Conservation (phyloP, 2,888 invertebrate genomes). For the Margaritifera margaritifera region DNA sequence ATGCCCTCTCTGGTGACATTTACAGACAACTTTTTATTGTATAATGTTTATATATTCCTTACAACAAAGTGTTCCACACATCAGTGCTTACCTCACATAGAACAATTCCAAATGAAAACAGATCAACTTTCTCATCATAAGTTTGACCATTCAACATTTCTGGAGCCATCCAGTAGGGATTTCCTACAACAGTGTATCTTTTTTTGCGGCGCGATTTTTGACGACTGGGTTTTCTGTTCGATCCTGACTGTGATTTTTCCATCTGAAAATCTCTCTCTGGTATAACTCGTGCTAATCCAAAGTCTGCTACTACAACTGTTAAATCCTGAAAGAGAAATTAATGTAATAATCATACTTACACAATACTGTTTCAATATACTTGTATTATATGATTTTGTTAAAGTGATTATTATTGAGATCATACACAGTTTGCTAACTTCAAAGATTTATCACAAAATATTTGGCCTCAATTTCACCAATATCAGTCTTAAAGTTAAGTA, state of each 20-base stretch:
- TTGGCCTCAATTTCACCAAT: no score
- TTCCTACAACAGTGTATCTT: conserved; percentile 95
- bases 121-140: conserved; percentile 96
- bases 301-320: conserved; percentile 95
- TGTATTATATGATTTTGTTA: no score
- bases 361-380: no score
- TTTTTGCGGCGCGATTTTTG: conserved; percentile 84
- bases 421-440: no score
- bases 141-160: conserved; percentile 98
- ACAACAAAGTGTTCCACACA: no score
- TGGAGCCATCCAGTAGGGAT: conserved; percentile 99
- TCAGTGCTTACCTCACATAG: conserved; percentile 84
- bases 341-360: conserved; percentile 27
- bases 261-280: conserved; percentile 39
- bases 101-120: conserved; percentile 96
- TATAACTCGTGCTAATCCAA: conserved; percentile 86
- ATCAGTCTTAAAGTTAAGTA: no score
- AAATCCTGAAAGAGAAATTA: conserved; percentile 81
- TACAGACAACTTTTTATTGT: no score
- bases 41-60: no score
- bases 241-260: conserved; percentile 10
- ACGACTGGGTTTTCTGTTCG: conserved; percentile 22
- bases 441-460: no score
- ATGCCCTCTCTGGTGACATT: no score
- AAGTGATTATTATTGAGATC: no score